phyloP scores from a whole-genome alignment of 2,797 vertebrate species.

The Melanotaenia pygmaea region DNA sequence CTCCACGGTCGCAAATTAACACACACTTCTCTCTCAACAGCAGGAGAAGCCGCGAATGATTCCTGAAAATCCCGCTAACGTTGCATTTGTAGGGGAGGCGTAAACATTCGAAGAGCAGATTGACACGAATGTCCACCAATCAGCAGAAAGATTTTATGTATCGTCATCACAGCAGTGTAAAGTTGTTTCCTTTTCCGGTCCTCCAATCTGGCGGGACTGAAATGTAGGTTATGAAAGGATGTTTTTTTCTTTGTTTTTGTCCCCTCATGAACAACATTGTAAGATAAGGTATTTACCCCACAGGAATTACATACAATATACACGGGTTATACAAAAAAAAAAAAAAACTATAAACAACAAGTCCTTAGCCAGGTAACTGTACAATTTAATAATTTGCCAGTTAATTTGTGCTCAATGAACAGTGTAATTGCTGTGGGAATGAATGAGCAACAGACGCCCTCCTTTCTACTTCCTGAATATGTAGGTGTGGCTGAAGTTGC shows the following conservation, averaged over 20 bases:
- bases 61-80: slow-evolving; percentile 47
- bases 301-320: not conserved
- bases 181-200: slow-evolving; percentile 9
- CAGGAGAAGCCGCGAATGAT: slow-evolving; percentile 44
- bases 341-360: not conserved
- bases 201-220: slow-evolving; percentile 51
- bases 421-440: too few relatives aligned
- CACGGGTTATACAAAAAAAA: not conserved
- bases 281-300: too few relatives aligned
- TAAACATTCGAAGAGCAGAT: fast-evolving
- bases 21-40: fast-evolving
- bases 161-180: not conserved
- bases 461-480: too few relatives aligned
- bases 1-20: not conserved
- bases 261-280: not conserved
- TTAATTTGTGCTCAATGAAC: too few relatives aligned
- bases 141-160: not conserved
- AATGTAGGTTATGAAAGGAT: slow-evolving; percentile 35
- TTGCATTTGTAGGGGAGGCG: slow-evolving; percentile 45
- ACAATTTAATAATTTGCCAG: too few relatives aligned
- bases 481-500: too few relatives aligned
- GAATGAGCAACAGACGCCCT: too few relatives aligned
- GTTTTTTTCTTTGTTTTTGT: not conserved
- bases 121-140: slow-evolving; percentile 37
- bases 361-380: too few relatives aligned